A percentile compares a stretch with the other conserved stretches of the same genome.
Conservation (phyloP, 2,797 vertebrate genomes). For the Onychomys torridus region DNA sequence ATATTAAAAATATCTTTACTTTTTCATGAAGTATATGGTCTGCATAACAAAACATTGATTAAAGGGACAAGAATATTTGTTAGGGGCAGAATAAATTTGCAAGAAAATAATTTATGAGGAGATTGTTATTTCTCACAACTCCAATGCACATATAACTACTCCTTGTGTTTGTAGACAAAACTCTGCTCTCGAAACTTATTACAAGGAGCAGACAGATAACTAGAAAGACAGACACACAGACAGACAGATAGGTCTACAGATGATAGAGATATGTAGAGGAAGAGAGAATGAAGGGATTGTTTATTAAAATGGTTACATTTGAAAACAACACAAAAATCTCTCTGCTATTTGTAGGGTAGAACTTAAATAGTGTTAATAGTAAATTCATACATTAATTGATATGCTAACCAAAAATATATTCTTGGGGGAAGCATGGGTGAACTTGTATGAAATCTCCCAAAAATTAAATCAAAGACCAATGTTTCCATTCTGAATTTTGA, state of each 20-base stretch:
- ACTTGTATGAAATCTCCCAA: accelerated
- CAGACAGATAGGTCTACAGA: neutral
- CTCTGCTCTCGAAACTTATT: slow-evolving; percentile 12
- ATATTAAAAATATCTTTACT: neutral
- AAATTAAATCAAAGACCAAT: neutral
- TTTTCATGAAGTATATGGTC: neutral
- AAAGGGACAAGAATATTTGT: slow-evolving; percentile 23
- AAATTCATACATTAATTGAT: neutral
- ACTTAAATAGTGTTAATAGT: neutral
- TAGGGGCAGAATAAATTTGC: neutral
- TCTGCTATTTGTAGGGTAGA: neutral
- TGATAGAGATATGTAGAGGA: accelerated
- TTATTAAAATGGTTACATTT: slow-evolving; percentile 1
- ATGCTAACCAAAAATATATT: neutral
- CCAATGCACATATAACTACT: neutral
- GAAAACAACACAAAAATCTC: neutral
- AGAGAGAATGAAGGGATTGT: neutral
- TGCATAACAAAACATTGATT: neutral
- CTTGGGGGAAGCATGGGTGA: neutral
- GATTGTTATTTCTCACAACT: neutral
- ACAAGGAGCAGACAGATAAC: neutral
- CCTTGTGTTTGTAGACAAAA: neutral
- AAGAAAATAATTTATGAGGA: slow-evolving; percentile 1
- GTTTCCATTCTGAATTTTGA: neutral
- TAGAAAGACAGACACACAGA: neutral